Percentiles rank a stretch among this genome's conserved stretches.
phyloP scores from a whole-genome alignment of 2,888 invertebrate species.

The Galeopsomyia nigrocyanea region DNA sequence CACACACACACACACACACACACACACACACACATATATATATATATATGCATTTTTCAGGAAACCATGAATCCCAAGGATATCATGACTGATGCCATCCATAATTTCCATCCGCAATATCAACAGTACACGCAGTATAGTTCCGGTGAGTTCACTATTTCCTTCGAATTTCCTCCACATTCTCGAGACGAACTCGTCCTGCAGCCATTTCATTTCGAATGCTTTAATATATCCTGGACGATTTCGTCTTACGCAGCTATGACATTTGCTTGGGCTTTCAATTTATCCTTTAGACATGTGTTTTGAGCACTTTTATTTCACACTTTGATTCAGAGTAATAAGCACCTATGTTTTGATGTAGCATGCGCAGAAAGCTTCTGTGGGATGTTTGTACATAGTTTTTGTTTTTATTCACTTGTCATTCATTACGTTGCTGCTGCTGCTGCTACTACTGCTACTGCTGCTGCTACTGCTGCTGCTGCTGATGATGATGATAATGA shows the following conservation, averaged over 20 bases:
- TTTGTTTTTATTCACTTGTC: too few relatives aligned
- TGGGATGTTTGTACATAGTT: constrained; percentile 20
- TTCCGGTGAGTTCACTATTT: constrained; percentile 78
- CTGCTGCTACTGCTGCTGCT: too few relatives aligned
- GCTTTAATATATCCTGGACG: too few relatives aligned
- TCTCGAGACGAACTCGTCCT: constrained; percentile 1
- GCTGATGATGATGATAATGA: too few relatives aligned
- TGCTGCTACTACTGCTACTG: too few relatives aligned
- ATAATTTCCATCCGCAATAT: constrained; percentile 99
- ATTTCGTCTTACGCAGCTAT: too few relatives aligned
- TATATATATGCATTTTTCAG: constrained; percentile 70
- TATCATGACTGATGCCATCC: constrained; percentile 99
- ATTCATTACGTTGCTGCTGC: too few relatives aligned
- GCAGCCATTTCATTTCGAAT: too few relatives aligned
- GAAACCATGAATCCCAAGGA: constrained; percentile 99
- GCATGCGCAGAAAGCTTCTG: constrained; percentile 45
- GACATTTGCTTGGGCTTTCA: not conserved
- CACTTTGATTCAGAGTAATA: not conserved
- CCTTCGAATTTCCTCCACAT: constrained; percentile 39
- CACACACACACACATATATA: too few relatives aligned
- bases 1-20: too few relatives aligned
- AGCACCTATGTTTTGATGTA: constrained; percentile 38
- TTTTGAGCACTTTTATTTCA: constrained; percentile 8
- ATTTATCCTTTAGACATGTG: constrained; percentile 4
- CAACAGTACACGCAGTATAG: constrained; percentile 99